A percentile compares a stretch with the other conserved stretches of the same genome.
Evolutionary conservation across 2,888 invertebrate species (phyloP).

Genomic region (Glaucopsyche alexis): DNA sequence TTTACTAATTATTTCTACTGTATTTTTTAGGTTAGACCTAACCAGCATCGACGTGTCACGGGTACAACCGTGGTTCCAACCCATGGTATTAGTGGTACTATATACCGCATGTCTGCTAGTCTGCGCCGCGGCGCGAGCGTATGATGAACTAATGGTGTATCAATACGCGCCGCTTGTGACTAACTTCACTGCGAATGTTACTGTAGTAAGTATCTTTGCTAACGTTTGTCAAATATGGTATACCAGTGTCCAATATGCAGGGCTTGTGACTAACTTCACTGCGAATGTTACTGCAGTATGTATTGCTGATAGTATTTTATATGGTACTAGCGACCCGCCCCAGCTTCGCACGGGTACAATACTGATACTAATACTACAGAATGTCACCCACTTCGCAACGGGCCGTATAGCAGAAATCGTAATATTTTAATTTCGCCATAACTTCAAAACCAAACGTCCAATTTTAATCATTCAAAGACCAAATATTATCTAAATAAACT

Average conservation of each 20-base stretch:
- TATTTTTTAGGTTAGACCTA: conserved; percentile 61
- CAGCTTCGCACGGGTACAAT: no score
- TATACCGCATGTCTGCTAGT: conserved; percentile 69
- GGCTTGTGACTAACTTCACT: conserved; percentile 53
- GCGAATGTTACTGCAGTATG: conserved; percentile 63
- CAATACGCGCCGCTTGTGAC: conserved; percentile 59
- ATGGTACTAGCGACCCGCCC: no score
- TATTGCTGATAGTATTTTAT: no score
- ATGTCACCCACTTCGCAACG: no score
- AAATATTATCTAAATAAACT: no score
- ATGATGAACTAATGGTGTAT: conserved; percentile 75
- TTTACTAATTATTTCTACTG: neutral
- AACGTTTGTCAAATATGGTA: no score
- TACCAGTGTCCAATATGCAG: no score
- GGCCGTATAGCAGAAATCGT: no score
- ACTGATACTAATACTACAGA: no score
- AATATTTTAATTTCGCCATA: no score
- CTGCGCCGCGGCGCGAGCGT: conserved; percentile 67
- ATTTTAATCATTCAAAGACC: no score
- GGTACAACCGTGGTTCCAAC: conserved; percentile 72
- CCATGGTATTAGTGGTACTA: conserved; percentile 67
- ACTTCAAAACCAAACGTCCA: no score
- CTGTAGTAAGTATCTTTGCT: conserved; percentile 53
- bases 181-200: conserved; percentile 61
- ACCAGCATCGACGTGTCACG: conserved; percentile 60